A percentile compares a stretch with the other conserved stretches of the same genome.
phyloP scores from a whole-genome alignment of 2,888 invertebrate species.

The Cataglyphis rosenhaueri region DNA sequence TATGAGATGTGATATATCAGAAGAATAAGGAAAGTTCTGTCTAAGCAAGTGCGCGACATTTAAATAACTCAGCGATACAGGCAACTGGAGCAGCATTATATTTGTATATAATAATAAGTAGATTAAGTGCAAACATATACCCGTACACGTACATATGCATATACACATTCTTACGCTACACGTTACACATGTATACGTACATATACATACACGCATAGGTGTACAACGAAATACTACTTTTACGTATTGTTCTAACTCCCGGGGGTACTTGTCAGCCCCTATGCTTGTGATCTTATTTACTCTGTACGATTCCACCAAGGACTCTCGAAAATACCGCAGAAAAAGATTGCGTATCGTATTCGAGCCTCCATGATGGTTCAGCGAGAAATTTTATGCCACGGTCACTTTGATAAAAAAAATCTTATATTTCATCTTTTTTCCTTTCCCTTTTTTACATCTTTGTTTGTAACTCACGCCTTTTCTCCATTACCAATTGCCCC shows the following conservation, averaged over 20 bases:
- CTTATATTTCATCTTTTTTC: slow-evolving; percentile 36
- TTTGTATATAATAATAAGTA: slow-evolving; percentile 68
- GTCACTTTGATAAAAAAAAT: slow-evolving; percentile 61
- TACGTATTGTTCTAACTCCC: slow-evolving; percentile 81
- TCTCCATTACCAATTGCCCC: slow-evolving; percentile 15
- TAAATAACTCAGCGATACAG: slow-evolving; percentile 59
- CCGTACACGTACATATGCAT: slow-evolving; percentile 3
- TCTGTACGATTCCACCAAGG: slow-evolving; percentile 77
- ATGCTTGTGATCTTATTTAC: slow-evolving; percentile 85
- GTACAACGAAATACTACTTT: slow-evolving; percentile 77
- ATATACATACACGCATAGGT: slow-evolving; percentile 69
- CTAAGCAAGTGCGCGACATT: slow-evolving; percentile 56
- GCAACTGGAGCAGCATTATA: slow-evolving; percentile 70
- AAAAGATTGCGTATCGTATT: slow-evolving; percentile 58
- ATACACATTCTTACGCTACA: slow-evolving; percentile 19
- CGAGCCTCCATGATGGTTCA: slow-evolving; percentile 79
- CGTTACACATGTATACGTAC: slow-evolving; percentile 49
- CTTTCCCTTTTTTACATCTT: slow-evolving; percentile 14
- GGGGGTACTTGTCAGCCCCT: slow-evolving; percentile 76
- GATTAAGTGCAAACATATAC: slow-evolving; percentile 57
- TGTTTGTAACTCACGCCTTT: slow-evolving; percentile 30
- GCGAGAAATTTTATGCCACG: slow-evolving; percentile 83
- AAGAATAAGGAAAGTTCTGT: slow-evolving; percentile 71
- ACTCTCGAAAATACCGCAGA: slow-evolving; percentile 76
- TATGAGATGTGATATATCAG: slow-evolving; percentile 78